phyloP scores from a whole-genome alignment of 1,140 invertebrate species.

The Drosophila ironensis region DNA sequence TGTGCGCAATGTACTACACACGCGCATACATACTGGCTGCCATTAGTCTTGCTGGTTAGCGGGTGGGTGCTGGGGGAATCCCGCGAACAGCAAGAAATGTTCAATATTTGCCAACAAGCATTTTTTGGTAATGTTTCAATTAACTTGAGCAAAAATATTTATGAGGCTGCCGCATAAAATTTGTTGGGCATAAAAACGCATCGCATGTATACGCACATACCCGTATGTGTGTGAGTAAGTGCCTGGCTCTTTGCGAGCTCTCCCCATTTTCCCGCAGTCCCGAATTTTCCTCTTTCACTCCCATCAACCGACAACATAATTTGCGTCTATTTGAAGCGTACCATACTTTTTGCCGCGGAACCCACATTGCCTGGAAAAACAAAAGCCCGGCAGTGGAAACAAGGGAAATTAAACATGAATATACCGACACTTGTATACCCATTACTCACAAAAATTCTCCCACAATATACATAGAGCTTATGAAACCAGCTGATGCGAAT shows the following conservation, averaged over 20 bases:
- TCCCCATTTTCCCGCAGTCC: neutral
- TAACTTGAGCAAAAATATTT: constrained; percentile 78
- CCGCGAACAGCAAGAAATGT: constrained; percentile 40
- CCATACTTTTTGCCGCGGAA: constrained; percentile 58
- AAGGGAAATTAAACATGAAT: neutral
- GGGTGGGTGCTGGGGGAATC: neutral
- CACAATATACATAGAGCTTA: no score
- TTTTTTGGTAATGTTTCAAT: constrained; percentile 79
- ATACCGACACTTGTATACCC: neutral
- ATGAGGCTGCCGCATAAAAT: constrained; percentile 58
- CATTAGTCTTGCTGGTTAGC: constrained; percentile 32
- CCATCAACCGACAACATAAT: constrained; percentile 57
- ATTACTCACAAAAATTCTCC: no score
- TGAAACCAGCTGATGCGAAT: neutral
- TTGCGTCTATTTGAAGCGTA: constrained; percentile 64
- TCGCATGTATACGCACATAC: constrained; percentile 4
- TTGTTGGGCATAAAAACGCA: constrained; percentile 65
- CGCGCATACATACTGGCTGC: neutral
- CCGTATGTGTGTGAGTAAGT: neutral
- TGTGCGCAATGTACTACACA: constrained; percentile 4
- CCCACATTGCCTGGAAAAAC: constrained; percentile 14
- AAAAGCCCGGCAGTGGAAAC: neutral
- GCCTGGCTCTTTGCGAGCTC: neutral
- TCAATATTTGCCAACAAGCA: constrained; percentile 72
- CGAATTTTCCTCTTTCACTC: constrained; percentile 11